Conservation (phyloP, 2,888 invertebrate species). For the Trypoxylon attenuatum region DNA sequence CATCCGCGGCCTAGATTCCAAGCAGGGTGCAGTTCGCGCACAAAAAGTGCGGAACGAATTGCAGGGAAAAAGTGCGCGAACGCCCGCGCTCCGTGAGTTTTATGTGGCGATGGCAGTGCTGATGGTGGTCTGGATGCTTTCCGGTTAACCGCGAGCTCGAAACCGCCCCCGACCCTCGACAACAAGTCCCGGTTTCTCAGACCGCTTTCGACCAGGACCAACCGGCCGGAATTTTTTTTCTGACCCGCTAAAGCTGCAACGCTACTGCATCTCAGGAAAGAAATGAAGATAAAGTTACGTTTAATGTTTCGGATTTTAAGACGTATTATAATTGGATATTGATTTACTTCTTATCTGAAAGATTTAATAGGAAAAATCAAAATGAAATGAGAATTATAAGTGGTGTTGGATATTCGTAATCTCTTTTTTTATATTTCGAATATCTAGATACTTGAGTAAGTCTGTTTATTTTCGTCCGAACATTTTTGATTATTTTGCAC, state of each 20-base stretch:
- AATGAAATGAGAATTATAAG: no score
- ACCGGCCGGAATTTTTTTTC: conserved; percentile 49
- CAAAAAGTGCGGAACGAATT: conserved; percentile 27
- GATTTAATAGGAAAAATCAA: no score
- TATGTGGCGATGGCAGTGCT: no score
- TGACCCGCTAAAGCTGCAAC: conserved; percentile 6
- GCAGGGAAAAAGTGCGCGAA: conserved; percentile 30
- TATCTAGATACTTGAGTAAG: no score
- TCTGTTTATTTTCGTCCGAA: neutral
- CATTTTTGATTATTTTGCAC: neutral
- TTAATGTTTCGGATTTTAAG: no score
- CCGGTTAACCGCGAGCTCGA: conserved; percentile 60
- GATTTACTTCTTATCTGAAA: no score
- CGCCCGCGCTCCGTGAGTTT: conserved; percentile 36
- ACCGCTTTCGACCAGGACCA: conserved; percentile 46
- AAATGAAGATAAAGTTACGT: no score
- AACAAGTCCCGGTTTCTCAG: conserved; percentile 46
- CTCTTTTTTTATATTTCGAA: no score
- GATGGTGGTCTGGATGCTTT: conserved; percentile 46
- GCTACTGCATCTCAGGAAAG: no score
- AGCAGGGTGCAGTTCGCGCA: neutral
- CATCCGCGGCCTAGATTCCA: conserved; percentile 1
- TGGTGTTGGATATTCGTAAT: no score
- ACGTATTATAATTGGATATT: no score
- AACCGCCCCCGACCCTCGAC: conserved; percentile 42